Base-by-base conservation (phyloP, 64 coral and sea anemone genomes). In the Trachythela sp. region DNA sequence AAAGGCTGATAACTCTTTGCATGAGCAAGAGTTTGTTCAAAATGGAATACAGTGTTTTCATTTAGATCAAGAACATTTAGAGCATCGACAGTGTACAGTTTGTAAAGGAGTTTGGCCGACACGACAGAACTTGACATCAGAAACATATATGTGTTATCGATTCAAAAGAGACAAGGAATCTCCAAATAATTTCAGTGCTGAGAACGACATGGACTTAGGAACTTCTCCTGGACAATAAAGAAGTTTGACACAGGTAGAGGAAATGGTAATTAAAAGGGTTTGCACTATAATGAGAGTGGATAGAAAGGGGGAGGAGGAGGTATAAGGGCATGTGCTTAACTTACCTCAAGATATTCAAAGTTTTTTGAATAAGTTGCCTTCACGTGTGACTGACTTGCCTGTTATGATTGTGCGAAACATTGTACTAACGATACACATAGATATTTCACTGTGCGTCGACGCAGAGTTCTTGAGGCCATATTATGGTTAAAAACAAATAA, bases 161-260 rank as follows among this genome's bases (percentile, higher is more conserved):
- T 91, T 54, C 40, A 91, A 86, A 35, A 40, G 85, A 76, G 90
- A 91, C 54, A 91, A 85, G 40, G n/a, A 91, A 35, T 34, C n/a
- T 29, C 83, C 89, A 64, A 91, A 86, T 29, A 27, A 48, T 32
- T 91, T n/a, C n/a, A n/a, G n/a, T n/a, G n/a, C n/a, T n/a, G n/a
- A n/a, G n/a, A n/a, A n/a, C n/a, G n/a, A n/a, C 84, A 91, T 91
- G 89, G 89, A 91, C 33, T 51, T 83, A 36, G 39, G 32, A 22
- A 15, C 33, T 9, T 33, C 85, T 17, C 83, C 89, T 40, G 83
- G 31, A 27, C 32, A 85, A 35, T 54, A 85, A 20, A 26, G 14
- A 29, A 48, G 36, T 43, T 17, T 91, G 38, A 64, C 89, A 85
- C 80, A 91, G 40, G 83, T 83, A n/a, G 90, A 86, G 84, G 83